Evolutionary conservation across 2,113 vertebrate species (phyloP).

Genomic region (Dunckerocampus dactyliophorus): DNA sequence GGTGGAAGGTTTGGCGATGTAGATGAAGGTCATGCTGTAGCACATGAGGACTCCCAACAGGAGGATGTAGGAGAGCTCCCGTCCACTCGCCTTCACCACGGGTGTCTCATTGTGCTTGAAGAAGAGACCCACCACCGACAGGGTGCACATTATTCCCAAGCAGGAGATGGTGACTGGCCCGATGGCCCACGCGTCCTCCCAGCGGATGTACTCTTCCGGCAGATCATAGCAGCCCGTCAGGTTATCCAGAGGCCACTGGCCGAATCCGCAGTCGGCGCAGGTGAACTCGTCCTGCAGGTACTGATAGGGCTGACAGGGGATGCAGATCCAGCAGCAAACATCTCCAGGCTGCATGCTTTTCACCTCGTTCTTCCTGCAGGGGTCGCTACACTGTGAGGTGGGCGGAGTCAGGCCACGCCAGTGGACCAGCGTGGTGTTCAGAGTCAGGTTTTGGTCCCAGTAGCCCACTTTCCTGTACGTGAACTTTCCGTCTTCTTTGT

Average conservation of each 20-base stretch:
- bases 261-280: conserved; percentile 88
- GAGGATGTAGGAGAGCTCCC: conserved; percentile 96
- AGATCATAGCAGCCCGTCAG: conserved; percentile 89
- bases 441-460: conserved; percentile 88
- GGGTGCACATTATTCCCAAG: conserved; percentile 87
- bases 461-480: conserved; percentile 91
- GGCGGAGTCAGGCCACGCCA: conserved; percentile 80
- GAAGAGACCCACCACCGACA: conserved; percentile 88
- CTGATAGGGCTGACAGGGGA: conserved; percentile 91
- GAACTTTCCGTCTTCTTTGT: conserved; percentile 78
- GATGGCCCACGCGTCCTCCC: conserved; percentile 93
- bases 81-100: conserved; percentile 92
- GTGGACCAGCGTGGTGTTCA: conserved; percentile 82
- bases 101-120: conserved; percentile 89
- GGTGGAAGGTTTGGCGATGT: conserved; percentile 89
- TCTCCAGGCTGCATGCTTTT: conserved; percentile 98
- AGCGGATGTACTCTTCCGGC: conserved; percentile 94
- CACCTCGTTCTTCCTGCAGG: conserved; percentile 92
- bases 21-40: conserved; percentile 96
- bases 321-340: conserved; percentile 99
- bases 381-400: conserved; percentile 94
- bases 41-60: conserved; percentile 92
- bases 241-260: conserved; percentile 89
- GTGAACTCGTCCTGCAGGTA: conserved; percentile 91
- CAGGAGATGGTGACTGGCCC: conserved; percentile 92